Evolutionary conservation across 2,888 invertebrate genomes (phyloP), one percentile per base, ranked within the genome.

Genomic region (Athrips mouffetella): DNA sequence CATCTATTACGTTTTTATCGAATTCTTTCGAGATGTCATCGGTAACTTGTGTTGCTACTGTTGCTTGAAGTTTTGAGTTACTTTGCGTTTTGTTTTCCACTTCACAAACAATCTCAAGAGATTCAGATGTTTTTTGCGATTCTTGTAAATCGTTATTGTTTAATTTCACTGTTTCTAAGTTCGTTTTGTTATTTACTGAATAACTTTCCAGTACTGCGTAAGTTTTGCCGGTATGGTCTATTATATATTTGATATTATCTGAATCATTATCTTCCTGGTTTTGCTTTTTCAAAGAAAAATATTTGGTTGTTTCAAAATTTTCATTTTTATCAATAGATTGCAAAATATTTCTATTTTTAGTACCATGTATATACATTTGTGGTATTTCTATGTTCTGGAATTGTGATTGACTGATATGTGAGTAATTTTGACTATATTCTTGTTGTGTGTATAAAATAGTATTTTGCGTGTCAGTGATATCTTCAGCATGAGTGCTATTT

Each of bases 321-420:
- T 37, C 15, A 13, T 30, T 2, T 35, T 10, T 16, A 3, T 6
- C 23, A n/a, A 23, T 40, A 4, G 25, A n/a, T 6, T 23, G 25
- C 11, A 31, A 13, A 13, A 35, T 27, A 30, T n/a, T 1, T 30
- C 13, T 41, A 29, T 42, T 18, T 10, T 25, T 51, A n/a, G 33
- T 48, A 7, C 48, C 45, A 21, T 16, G 10, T 13, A 79, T 58
- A 23, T 61, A 65, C 47, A 67, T 66, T 4, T 64, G 55, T 1
- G 66, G 54, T 27, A 75, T 54, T 0, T 48, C 4, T 2, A 74
- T 49, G 2, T 65, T 53, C 18, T 50, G 49, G 1, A 33, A 46
- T 51, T 80, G 80, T 23, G 74, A 79, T 53, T 68, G 64, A 50
- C 79, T 80, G 0, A 65, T 63, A 45, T 79, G 72, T 0, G 69